These are phyloP conservation scores for Corythornis leucogaster DNA, from an alignment of 2,797 vertebrate species.

Conservation along the genomic window DNA sequence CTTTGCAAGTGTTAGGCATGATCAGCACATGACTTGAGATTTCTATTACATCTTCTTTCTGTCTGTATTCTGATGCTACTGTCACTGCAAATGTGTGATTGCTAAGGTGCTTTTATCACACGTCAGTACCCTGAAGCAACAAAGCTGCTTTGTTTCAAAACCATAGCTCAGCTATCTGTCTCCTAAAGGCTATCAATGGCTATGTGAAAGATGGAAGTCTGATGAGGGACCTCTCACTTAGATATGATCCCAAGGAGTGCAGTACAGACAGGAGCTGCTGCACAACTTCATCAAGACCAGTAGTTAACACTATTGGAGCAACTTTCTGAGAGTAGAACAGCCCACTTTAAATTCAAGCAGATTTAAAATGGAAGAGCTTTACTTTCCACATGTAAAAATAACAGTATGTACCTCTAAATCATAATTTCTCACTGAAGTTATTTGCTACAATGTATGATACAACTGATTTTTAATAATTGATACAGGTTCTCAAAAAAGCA, in stretches of 20 bases:
- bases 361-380: neutral
- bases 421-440: neutral
- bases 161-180: neutral
- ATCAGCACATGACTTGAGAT: neutral
- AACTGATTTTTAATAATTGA: neutral
- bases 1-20: neutral
- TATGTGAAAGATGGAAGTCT: neutral
- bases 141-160: neutral
- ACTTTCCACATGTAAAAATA: neutral
- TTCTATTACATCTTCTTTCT: neutral
- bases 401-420: neutral
- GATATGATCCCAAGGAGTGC: neutral
- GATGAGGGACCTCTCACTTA: neutral
- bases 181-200: neutral
- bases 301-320: neutral
- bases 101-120: neutral
- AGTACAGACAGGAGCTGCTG: neutral
- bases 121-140: neutral
- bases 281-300: neutral
- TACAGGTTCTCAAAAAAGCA: neutral
- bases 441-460: neutral
- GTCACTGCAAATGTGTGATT: neutral
- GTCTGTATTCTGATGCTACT: neutral
- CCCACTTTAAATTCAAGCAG: neutral
- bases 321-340: neutral